Percentiles rank a stretch among this genome's conserved stretches.
These are phyloP conservation scores for Eidolon dupreanum DNA, from an alignment of 2,797 vertebrate genomes.

Conservation along the genomic window DNA sequence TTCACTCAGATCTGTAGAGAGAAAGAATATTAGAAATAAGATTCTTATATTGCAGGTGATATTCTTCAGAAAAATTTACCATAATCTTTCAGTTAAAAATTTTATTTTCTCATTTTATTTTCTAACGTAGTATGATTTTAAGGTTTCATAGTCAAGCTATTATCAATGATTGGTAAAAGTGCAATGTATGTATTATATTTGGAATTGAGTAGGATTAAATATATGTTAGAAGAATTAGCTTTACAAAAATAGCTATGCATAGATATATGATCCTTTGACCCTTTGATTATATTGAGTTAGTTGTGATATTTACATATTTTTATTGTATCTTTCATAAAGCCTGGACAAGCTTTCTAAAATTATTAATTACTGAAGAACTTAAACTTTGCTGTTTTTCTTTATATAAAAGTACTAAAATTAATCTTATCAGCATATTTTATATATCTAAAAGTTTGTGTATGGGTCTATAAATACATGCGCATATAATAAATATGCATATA, in stretches of 20 bases:
- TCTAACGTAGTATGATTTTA: background rate
- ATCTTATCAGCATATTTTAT: background rate
- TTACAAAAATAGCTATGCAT: background rate
- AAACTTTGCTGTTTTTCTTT: background rate
- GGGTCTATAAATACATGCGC: background rate
- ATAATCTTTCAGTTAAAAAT: background rate
- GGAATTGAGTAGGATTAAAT: background rate
- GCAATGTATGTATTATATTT: background rate
- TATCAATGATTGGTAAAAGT: background rate
- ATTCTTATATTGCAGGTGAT: background rate
- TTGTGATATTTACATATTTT: background rate
- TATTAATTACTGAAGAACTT: background rate
- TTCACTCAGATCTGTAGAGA: background rate
- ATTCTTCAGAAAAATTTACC: background rate
- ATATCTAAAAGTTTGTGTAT: background rate
- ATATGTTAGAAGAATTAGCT: background rate
- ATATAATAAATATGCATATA: background rate
- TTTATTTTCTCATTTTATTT: background rate
- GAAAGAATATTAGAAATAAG: background rate
- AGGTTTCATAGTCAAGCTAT: background rate
- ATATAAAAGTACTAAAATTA: background rate
- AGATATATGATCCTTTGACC: background rate
- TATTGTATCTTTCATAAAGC: background rate
- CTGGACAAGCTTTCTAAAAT: background rate
- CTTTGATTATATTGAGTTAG: background rate